These are phyloP conservation scores for Ctenoplectra terminalis DNA, from an alignment of 1,140 invertebrate genomes.

Conservation along the genomic window DNA sequence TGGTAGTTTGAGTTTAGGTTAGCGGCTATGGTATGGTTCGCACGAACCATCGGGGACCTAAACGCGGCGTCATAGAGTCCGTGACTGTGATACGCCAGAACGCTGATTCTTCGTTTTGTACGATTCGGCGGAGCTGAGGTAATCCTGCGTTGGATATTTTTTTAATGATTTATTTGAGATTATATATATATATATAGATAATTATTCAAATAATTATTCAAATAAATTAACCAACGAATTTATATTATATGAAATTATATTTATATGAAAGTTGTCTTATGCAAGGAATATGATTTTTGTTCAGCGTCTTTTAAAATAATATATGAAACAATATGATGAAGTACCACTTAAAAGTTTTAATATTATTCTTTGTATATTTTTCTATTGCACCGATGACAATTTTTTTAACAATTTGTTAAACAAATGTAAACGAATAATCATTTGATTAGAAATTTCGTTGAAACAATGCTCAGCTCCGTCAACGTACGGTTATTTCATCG, in stretches of 20 bases:
- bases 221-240: neutral
- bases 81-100: conserved; percentile 50
- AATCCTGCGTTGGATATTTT: neutral
- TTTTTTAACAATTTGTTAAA: no score
- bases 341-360: no score
- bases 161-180: no score
- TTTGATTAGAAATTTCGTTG: neutral
- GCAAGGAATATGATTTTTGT: no score
- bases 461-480: conserved; percentile 2
- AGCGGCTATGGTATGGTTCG: neutral
- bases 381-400: no score
- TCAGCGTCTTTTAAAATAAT: no score
- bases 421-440: no score
- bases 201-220: neutral
- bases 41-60: conserved; percentile 43
- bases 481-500: conserved; percentile 25
- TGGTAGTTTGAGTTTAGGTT: conserved; percentile 24
- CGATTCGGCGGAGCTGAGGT: neutral
- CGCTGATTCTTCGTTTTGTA: conserved; percentile 6
- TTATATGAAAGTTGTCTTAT: no score
- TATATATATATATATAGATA: no score
- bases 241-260: no score
- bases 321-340: no score
- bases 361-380: no score
- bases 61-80: conserved; percentile 27